Evolutionary conservation across 2,888 invertebrate genomes (phyloP).

Genomic region (Latrodectus hesperus): DNA sequence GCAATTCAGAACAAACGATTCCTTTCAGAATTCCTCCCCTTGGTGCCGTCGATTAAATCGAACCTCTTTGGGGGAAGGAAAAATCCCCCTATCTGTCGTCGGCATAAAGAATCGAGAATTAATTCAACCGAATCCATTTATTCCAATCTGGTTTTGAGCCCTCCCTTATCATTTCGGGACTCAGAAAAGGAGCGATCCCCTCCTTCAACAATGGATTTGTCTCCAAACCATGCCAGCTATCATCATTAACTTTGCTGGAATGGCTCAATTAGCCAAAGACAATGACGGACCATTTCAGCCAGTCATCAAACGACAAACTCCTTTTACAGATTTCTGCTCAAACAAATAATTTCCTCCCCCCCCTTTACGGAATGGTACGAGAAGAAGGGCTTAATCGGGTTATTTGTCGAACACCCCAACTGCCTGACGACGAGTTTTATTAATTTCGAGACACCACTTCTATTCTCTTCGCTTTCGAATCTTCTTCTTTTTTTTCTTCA

Average conservation of each 20-base stretch:
- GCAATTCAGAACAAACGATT: conserved; percentile 3
- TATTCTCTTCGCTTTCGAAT: neutral
- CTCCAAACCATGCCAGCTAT: conserved; percentile 36
- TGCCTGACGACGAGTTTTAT: neutral
- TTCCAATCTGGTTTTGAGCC: conserved; percentile 52
- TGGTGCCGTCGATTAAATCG: neutral
- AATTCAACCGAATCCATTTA: conserved; percentile 54
- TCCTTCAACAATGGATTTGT: conserved; percentile 31
- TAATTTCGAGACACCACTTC: neutral
- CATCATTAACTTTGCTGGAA: conserved; percentile 50
- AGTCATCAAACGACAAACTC: conserved; percentile 25
- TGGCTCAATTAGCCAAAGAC: conserved; percentile 56
- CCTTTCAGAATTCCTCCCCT: neutral
- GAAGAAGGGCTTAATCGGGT: conserved; percentile 30
- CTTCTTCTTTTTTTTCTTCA: neutral
- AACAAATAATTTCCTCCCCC: neutral
- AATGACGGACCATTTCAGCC: conserved; percentile 37
- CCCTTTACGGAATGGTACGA: neutral
- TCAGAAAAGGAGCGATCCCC: conserved; percentile 8
- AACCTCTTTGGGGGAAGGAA: neutral
- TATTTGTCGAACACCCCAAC: conserved; percentile 22
- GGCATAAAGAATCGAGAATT: conserved; percentile 49
- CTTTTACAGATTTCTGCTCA: neutral
- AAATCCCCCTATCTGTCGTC: conserved; percentile 1
- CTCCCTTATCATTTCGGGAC: conserved; percentile 29